Conservation (phyloP, 2,113 vertebrate species). For the Albula glossodonta region DNA sequence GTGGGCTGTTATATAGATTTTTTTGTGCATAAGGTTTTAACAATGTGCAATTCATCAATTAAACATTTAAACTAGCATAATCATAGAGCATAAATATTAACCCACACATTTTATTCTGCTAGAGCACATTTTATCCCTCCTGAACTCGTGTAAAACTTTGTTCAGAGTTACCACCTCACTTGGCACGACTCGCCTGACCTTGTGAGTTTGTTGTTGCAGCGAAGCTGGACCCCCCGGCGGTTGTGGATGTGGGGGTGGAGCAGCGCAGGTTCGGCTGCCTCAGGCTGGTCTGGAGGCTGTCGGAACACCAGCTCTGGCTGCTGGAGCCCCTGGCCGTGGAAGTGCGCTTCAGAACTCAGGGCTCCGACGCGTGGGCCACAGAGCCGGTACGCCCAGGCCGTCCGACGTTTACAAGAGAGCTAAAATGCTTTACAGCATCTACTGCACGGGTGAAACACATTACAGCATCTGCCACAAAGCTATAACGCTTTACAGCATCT, state of each 20-base stretch:
- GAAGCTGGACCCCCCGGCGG: slow-evolving; percentile 60
- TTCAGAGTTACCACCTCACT: too few species aligned
- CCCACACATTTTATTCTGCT: too few species aligned
- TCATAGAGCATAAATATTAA: too few species aligned
- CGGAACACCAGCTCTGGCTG: slow-evolving; percentile 55
- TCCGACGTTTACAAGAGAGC: background rate
- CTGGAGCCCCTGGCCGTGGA: slow-evolving; percentile 27
- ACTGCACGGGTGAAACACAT: background rate
- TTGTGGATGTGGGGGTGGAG: slow-evolving; percentile 39
- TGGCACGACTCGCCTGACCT: too few species aligned
- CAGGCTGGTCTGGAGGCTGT: slow-evolving; percentile 56
- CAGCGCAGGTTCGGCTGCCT: slow-evolving; percentile 55
- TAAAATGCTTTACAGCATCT: background rate
- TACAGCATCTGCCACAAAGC: too few species aligned
- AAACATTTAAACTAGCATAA: too few species aligned
- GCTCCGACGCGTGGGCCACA: slow-evolving; percentile 27
- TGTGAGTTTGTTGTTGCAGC: slow-evolving; percentile 45
- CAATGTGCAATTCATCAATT: too few species aligned
- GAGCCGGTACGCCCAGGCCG: slow-evolving; percentile 41
- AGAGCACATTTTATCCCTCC: too few species aligned
- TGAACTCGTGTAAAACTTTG: too few species aligned
- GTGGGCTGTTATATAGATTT: too few species aligned
- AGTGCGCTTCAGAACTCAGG: slow-evolving; percentile 45
- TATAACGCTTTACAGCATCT: too few species aligned
- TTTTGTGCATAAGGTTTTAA: too few species aligned